Evolutionary conservation across 2,113 vertebrate species (phyloP).

Genomic region (Oreotrochilus melanogaster): DNA sequence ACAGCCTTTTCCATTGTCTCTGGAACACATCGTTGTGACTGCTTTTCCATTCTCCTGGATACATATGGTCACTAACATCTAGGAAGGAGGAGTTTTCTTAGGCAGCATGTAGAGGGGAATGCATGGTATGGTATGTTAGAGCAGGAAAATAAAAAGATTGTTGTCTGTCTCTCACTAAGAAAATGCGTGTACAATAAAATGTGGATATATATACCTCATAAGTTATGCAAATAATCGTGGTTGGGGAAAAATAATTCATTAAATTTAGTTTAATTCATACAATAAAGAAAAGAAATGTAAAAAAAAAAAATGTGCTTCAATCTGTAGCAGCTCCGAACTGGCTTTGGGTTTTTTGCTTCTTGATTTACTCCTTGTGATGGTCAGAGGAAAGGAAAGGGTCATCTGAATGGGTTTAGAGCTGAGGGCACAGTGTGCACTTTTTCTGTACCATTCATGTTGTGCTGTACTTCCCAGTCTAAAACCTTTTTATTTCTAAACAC

Average conservation of each 20-base stretch:
- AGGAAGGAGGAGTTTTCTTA: background rate
- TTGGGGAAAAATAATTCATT: rapidly evolving
- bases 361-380: background rate
- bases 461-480: background rate
- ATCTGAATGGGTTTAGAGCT: background rate
- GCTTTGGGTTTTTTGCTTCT: background rate
- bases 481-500: background rate
- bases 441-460: background rate
- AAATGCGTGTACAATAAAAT: background rate
- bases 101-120: background rate
- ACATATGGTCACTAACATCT: background rate
- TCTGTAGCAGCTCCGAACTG: background rate
- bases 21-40: background rate
- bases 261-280: background rate
- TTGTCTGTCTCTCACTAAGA: background rate
- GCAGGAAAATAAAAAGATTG: background rate
- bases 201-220: background rate
- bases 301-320: background rate
- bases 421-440: background rate
- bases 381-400: background rate
- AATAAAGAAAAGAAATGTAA: background rate
- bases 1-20: background rate
- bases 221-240: background rate
- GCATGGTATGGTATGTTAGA: background rate
- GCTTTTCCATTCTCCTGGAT: background rate